Evolutionary conservation across 2,888 invertebrate species (phyloP), one percentile per base, ranked within the genome.

Genomic region (Ditylenchus weischeri): DNA sequence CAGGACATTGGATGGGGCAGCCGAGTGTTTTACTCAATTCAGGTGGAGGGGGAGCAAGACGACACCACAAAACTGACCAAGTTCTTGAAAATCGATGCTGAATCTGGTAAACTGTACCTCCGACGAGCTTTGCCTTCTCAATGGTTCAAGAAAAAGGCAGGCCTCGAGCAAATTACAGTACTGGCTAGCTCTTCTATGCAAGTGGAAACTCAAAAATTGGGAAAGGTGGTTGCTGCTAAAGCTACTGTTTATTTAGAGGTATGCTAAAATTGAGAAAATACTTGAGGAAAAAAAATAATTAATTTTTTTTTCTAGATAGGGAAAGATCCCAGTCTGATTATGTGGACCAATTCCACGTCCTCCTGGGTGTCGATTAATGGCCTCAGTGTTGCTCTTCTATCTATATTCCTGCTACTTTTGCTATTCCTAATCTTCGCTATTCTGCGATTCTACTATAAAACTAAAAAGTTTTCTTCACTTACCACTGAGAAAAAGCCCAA

Each of bases 1-100:
- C 87, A 90, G 77, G 95, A 96, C 83, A 90, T 90, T 82, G 95
- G 95, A 0, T 89, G 90, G 0, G 94, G 95, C 83, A 94, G 94
- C 10, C 87, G 90, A 72, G 90, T 95, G 10, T 90, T 92, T 0
- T 95, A 93, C 83, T 90, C 91, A 76, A 84, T 95, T 35, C 89
- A 90, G 13, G 90, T 23, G 15, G 50, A 62, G n/a, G 29, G 29
- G 4, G 54, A 54, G 10, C 43, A 43, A 15, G 15, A 15, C 43
- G 15, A 43, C 15, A 43, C 43, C 5, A 43, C 43, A 2, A 43
- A 43, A 43, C 21, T 35, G 7, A 21, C 18, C n/a, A 59, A 59
- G 38, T 59, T 36, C 23, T 59, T 59, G 19, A 38, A 8, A 47
- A 47, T 62, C 3, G 48, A 62, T 47, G 47, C 47, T 47, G 48